Conservation (phyloP, 2,888 invertebrate species). For the Drosophila tripunctata region DNA sequence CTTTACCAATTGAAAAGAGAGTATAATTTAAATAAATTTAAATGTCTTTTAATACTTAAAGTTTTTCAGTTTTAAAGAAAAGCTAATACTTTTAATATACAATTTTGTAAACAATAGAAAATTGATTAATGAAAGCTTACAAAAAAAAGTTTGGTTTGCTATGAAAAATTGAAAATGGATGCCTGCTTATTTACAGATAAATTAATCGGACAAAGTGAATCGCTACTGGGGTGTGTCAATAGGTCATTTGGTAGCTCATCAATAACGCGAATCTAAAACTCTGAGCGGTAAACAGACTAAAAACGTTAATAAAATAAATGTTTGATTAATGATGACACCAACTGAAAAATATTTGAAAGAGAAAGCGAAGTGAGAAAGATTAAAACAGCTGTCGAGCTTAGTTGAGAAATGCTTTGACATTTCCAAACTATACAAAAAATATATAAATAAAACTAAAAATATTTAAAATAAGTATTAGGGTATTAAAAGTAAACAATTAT, state of each 20-base stretch:
- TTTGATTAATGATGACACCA: constrained; percentile 61
- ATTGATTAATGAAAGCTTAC: constrained; percentile 41
- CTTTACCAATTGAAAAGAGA: too few species aligned
- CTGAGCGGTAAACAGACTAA: constrained; percentile 6
- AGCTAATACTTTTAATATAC: neutral
- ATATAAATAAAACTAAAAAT: too few species aligned
- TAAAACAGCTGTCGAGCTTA: neutral
- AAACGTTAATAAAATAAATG: constrained; percentile 44
- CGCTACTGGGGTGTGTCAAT: constrained; percentile 36
- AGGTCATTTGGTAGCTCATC: constrained; percentile 56
- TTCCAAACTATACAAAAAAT: too few species aligned
- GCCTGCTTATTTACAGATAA: constrained; percentile 57
- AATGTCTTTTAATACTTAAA: too few species aligned
- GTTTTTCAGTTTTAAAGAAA: neutral
- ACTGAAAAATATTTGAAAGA: constrained; percentile 33
- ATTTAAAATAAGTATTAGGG: too few species aligned
- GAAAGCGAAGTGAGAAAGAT: neutral
- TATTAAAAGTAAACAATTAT: too few species aligned
- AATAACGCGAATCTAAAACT: constrained; percentile 31
- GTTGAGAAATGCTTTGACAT: too few species aligned
- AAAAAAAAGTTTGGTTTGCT: neutral
- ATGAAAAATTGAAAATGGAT: constrained; percentile 29
- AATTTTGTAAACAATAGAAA: constrained; percentile 42
- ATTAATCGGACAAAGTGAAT: constrained; percentile 34
- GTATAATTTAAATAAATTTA: too few species aligned